Conservation (phyloP, 1,140 invertebrate species). For the Stegodyphus mimosarum region DNA sequence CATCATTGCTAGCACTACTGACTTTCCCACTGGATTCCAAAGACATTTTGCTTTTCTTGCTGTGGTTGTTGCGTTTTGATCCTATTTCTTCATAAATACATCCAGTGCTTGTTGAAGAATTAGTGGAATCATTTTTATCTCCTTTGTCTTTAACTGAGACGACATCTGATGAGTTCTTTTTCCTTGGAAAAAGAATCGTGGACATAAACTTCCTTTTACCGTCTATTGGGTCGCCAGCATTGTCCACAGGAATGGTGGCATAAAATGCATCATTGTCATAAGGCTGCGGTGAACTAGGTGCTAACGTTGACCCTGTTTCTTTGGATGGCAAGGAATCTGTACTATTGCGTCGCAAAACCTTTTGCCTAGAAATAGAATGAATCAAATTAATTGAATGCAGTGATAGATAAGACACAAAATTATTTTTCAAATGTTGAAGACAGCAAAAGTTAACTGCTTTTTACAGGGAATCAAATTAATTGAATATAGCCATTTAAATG, state of each 20-base stretch:
- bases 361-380: not conserved
- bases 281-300: not conserved
- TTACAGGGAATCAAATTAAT: too few species aligned
- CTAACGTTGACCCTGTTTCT: conserved; percentile 22
- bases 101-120: conserved; percentile 8
- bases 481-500: too few species aligned
- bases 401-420: not conserved
- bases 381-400: not conserved
- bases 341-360: conserved; percentile 24
- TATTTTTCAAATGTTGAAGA: too few species aligned
- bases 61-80: not conserved
- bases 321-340: conserved; percentile 40
- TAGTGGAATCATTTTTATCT: conserved; percentile 13
- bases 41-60: not conserved
- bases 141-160: conserved; percentile 1
- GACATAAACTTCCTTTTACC: conserved; percentile 22
- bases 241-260: conserved; percentile 40
- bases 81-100: conserved; percentile 50
- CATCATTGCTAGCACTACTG: not conserved
- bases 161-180: not conserved
- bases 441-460: too few species aligned
- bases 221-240: not conserved
- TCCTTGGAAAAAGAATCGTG: conserved; percentile 25
- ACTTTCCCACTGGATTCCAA: not conserved
- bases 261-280: conserved; percentile 57